Conservation (phyloP, 2,797 vertebrate genomes). For the Rallus crepitans region DNA sequence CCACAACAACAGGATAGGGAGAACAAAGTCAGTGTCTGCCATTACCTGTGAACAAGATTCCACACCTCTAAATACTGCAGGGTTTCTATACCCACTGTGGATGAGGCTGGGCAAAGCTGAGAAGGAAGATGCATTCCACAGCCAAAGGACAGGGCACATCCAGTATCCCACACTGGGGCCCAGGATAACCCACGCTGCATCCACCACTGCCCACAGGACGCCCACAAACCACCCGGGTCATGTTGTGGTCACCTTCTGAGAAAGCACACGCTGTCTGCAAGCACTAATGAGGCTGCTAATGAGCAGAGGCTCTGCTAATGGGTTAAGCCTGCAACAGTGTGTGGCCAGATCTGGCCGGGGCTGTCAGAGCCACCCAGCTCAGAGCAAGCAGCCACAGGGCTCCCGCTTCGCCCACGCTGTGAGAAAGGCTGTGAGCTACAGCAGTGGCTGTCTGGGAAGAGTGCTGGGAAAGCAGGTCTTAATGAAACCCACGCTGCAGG, state of each 20-base stretch:
- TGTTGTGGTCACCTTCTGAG: neutral
- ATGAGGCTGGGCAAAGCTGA: neutral
- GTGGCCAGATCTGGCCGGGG: neutral
- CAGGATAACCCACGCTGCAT: neutral
- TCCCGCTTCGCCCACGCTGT: neutral
- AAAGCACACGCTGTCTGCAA: neutral
- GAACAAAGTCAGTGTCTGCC: neutral
- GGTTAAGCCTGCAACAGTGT: neutral
- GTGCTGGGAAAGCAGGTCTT: neutral
- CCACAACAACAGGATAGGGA: neutral
- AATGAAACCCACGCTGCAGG: neutral
- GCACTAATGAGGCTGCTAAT: neutral
- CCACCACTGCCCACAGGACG: neutral
- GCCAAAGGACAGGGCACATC: accelerated
- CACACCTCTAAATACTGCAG: neutral
- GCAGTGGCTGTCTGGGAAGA: neutral
- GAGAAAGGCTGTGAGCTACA: neutral
- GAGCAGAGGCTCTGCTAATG: neutral
- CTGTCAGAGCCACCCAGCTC: neutral
- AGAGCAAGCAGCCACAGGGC: neutral
- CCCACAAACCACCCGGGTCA: neutral
- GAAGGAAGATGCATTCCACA: neutral
- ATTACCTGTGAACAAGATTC: neutral
- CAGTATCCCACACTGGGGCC: no score
- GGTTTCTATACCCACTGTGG: neutral